Base-by-base conservation (phyloP, 2,888 invertebrate species). In the Ornithoptera alexandrae region DNA sequence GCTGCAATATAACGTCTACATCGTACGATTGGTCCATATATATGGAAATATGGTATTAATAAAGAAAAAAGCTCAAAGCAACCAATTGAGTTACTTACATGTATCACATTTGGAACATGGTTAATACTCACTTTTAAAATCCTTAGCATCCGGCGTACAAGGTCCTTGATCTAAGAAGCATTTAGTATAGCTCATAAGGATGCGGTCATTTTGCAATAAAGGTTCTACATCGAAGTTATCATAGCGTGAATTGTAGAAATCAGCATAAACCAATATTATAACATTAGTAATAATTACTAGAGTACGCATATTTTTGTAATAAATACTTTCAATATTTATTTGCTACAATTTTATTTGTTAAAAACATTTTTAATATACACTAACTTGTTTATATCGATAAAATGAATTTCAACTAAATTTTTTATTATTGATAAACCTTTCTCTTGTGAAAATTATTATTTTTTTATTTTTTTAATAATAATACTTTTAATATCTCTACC, bases 91-190 rank as follows among this genome's bases (percentile, higher is more conserved):
- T 18, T 15, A 50, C 15, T 12, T 50, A 3, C 17, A 18, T 18
- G 15, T 20, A 57, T 57, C 7, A 22, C n/a, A 57, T 36, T 18
- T n/a, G 36, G 7, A 53, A 63, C 18, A 53, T 39, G 5, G 10
- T 7, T 17, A 58, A 65, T 57, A 15, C 42, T 30, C 87, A 96
- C 96, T 94, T 90, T 95, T 96, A 22, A 96, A 93, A 85, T 95
- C 95, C 78, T 94, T 94, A 65, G 94, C 96, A 76, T 96, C 96
- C 4, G 96, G 94, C 0, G 95, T 96, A 78, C 96, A 96, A 8
- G 93, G 94, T 17, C 94, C 95, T 71, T 91, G 84, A 4, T 94
- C 94, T 68, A 96, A 89, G 74, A 96, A 90, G 77, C 97, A 97
- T 71, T 94, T 94, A 7, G 95, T 92, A 77, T 96, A 96, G 74